A percentile compares a stretch with the other conserved stretches of the same genome.
phyloP scores from a whole-genome alignment of 1,140 invertebrate species.

The Diachasmimorpha longicaudata region DNA sequence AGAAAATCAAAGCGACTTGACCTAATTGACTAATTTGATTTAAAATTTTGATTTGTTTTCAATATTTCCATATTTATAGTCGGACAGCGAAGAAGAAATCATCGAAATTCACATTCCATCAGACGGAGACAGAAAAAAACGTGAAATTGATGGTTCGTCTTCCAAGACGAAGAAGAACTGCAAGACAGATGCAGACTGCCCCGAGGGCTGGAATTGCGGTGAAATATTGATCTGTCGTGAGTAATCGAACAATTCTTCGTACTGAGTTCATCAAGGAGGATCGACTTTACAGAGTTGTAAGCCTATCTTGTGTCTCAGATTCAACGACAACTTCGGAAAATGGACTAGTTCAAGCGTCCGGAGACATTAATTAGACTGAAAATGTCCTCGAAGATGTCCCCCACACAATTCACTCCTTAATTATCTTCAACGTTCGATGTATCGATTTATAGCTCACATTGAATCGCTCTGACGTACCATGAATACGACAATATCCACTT shows the following conservation, averaged over 20 bases:
- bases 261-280: background rate
- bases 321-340: background rate
- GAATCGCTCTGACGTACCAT: too few species aligned
- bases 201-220: constrained; percentile 15
- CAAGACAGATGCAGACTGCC: constrained; percentile 30
- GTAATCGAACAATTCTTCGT: constrained; percentile 8
- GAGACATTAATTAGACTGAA: background rate
- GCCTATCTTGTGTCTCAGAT: background rate
- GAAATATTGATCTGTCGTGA: constrained; percentile 31
- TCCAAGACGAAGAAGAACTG: constrained; percentile 18
- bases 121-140: constrained; percentile 26
- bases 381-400: background rate
- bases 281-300: background rate
- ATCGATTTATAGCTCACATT: too few species aligned
- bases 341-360: background rate
- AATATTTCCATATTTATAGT: background rate
- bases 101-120: constrained; percentile 31
- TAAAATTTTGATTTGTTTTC: background rate
- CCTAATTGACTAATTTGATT: too few species aligned
- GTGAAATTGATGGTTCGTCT: constrained; percentile 23
- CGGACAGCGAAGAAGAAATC: constrained; percentile 26
- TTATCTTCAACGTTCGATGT: background rate
- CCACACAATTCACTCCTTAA: background rate
- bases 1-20: too few species aligned
- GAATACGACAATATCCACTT: too few species aligned